These are phyloP conservation scores for Ochotona princeps DNA, from an alignment of 2,113 vertebrate species.

Conservation along the genomic window DNA sequence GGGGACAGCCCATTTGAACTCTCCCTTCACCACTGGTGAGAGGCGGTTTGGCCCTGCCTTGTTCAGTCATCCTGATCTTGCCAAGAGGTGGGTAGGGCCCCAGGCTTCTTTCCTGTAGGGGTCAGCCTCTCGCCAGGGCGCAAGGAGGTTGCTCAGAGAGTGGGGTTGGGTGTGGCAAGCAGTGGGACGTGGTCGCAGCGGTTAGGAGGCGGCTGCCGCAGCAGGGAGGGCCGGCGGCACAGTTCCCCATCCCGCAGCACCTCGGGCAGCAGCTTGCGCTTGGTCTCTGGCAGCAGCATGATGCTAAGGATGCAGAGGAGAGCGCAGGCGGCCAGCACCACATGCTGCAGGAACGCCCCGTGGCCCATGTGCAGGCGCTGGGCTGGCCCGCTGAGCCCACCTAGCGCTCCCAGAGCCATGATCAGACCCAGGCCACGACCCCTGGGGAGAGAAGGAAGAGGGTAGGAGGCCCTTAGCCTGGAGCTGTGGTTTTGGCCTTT, in stretches of 20 bases:
- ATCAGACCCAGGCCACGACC: conserved; percentile 89
- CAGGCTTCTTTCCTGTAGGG: background rate
- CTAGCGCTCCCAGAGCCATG: conserved; percentile 90
- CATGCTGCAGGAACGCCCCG: conserved; percentile 94
- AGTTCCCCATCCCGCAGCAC: conserved; percentile 91
- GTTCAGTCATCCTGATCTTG: conserved; percentile 1
- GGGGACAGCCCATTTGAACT: conserved; percentile 54
- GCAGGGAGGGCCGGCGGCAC: conserved; percentile 90
- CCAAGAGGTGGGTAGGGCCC: background rate
- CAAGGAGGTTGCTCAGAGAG: conserved; percentile 82
- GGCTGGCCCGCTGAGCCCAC: conserved; percentile 91
- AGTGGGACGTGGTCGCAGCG: conserved; percentile 91
- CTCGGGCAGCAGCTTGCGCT: conserved; percentile 93
- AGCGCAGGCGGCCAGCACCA: conserved; percentile 92
- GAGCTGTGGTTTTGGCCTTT: background rate
- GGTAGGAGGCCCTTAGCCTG: background rate
- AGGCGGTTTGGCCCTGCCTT: conserved; percentile 44
- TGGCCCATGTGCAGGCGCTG: conserved; percentile 93
- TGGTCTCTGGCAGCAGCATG: conserved; percentile 93
- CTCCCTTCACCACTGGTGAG: conserved; percentile 35
- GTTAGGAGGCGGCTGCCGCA: conserved; percentile 77
- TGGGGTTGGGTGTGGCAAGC: conserved; percentile 91
- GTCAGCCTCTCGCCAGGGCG: conserved; percentile 61
- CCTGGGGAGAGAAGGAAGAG: conserved; percentile 76
- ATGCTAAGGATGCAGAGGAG: conserved; percentile 94